Conservation (phyloP, 2,113 vertebrate species). For the Callipepla californica region DNA sequence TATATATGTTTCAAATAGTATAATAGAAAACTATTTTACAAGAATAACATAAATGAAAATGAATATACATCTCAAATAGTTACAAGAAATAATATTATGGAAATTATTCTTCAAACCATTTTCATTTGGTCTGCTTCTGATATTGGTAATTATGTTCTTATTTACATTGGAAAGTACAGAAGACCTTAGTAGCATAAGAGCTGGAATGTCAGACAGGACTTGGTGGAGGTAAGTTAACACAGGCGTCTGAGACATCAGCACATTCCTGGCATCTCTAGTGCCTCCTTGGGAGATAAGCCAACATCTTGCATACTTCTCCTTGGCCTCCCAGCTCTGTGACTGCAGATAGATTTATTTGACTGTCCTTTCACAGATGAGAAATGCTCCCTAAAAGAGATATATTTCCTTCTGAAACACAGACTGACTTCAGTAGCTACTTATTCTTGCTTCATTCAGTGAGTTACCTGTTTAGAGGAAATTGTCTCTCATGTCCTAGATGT, state of each 20-base stretch:
- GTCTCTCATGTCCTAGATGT: not conserved
- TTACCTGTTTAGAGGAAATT: not conserved
- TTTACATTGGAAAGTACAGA: not conserved
- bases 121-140: not conserved
- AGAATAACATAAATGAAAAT: not conserved
- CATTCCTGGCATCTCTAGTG: not conserved
- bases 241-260: not conserved
- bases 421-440: not conserved
- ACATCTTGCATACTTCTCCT: not conserved
- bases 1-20: not conserved
- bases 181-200: not conserved
- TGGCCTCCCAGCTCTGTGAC: not conserved
- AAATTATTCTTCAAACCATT: not conserved
- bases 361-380: not conserved
- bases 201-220: not conserved
- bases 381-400: rapidly evolving
- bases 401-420: not conserved
- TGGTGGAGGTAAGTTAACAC: not conserved
- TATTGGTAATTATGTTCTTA: not conserved
- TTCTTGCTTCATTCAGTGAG: not conserved
- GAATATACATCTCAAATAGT: not conserved
- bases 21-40: not conserved
- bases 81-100: not conserved
- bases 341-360: not conserved
- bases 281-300: not conserved